phyloP scores from a whole-genome alignment of 2,888 invertebrate species.

The Macrophya alboannulata region DNA sequence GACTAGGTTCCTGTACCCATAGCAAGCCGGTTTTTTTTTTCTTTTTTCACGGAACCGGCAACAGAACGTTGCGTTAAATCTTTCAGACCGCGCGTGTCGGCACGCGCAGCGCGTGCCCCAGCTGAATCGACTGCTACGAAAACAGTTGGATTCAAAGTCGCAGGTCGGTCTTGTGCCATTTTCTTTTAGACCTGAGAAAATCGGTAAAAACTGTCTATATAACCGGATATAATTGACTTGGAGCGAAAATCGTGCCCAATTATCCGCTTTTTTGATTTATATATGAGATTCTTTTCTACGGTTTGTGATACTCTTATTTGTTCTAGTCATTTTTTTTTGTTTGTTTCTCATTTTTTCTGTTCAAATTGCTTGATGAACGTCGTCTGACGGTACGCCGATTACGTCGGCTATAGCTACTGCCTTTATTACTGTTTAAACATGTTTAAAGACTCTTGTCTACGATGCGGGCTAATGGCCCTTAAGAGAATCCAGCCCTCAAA shows the following conservation, averaged over 20 bases:
- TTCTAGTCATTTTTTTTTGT: neutral
- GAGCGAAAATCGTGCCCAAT: neutral
- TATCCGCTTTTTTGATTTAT: neutral
- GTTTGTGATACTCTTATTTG: neutral
- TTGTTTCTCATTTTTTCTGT: neutral
- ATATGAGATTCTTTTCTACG: neutral
- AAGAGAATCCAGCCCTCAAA: neutral
- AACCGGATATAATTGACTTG: neutral
- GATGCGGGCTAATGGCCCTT: neutral
- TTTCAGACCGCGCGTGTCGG: conserved; percentile 46
- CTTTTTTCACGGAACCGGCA: conserved; percentile 41
- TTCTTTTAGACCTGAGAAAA: neutral
- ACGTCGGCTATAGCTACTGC: neutral
- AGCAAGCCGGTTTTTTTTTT: conserved; percentile 39
- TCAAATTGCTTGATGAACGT: neutral
- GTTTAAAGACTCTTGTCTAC: neutral
- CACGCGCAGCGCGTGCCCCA: conserved; percentile 53
- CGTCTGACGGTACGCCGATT: neutral
- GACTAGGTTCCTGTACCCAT: conserved; percentile 39
- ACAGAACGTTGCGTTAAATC: conserved; percentile 39
- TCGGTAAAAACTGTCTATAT: too few relatives aligned
- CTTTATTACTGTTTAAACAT: neutral
- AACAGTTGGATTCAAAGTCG: neutral
- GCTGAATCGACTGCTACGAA: neutral
- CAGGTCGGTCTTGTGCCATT: neutral